These are phyloP conservation scores for Corvus moneduloides DNA, from an alignment of 2,113 vertebrate species.

Conservation along the genomic window DNA sequence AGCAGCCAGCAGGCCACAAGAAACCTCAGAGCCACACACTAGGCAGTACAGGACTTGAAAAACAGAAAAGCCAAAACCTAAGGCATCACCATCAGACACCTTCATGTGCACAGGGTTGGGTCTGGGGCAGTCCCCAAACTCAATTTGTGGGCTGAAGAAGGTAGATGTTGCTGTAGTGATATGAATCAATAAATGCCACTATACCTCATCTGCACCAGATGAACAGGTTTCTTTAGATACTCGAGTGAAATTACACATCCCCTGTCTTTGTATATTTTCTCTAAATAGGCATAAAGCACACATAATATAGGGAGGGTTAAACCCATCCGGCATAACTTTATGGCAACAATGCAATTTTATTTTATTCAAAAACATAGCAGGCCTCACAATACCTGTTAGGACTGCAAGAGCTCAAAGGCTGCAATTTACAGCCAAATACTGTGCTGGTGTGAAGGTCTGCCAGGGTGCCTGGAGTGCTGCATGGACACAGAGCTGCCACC, in stretches of 20 bases:
- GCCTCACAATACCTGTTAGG: neutral
- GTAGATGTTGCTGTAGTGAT: neutral
- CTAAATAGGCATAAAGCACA: neutral
- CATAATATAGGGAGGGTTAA: neutral
- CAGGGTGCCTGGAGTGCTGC: neutral
- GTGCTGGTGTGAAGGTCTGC: neutral
- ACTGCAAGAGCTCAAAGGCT: neutral
- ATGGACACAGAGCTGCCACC: neutral
- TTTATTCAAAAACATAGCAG: neutral
- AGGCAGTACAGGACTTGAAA: too few relatives aligned
- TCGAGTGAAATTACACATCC: neutral
- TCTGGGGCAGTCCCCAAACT: neutral
- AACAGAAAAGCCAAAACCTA: too few relatives aligned
- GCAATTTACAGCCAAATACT: neutral
- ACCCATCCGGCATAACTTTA: neutral
- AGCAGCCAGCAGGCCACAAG: too few relatives aligned
- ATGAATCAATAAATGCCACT: neutral
- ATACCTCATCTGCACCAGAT: neutral
- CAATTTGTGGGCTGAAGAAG: neutral
- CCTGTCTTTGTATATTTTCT: neutral
- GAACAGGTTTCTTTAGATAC: neutral
- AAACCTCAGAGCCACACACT: too few relatives aligned
- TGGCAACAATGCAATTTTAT: neutral
- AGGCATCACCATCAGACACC: neutral
- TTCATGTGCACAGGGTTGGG: accelerated